Conservation (phyloP, 2,888 invertebrate genomes). For the Taenaris catops region DNA sequence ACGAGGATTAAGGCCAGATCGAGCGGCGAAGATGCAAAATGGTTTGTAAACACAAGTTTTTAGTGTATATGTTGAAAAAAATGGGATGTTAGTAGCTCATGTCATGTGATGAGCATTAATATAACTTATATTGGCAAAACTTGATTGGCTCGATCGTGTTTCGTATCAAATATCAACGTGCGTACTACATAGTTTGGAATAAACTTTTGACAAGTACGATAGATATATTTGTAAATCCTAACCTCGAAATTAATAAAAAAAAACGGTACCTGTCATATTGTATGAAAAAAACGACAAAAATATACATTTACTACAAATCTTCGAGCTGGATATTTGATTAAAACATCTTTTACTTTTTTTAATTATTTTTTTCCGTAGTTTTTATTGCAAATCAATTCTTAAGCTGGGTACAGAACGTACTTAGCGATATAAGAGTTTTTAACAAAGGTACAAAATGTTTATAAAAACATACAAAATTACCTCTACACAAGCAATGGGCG, state of each 20-base stretch:
- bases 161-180: too few relatives aligned
- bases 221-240: constrained; percentile 57
- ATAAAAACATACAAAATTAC: constrained; percentile 30
- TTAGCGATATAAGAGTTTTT: constrained; percentile 32
- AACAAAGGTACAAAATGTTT: constrained; percentile 38
- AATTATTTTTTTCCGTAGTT: too few relatives aligned
- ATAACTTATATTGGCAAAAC: too few relatives aligned
- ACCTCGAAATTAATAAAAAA: too few relatives aligned
- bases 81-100: constrained; percentile 43
- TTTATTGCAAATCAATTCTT: constrained; percentile 63
- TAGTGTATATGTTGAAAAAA: constrained; percentile 38
- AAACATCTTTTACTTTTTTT: constrained; percentile 25
- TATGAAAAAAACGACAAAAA: constrained; percentile 64
- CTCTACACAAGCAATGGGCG: constrained; percentile 19
- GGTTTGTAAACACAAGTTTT: constrained; percentile 45
- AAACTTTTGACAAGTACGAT: constrained; percentile 55
- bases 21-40: constrained; percentile 35
- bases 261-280: constrained; percentile 78
- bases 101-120: constrained; percentile 39
- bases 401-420: constrained; percentile 49
- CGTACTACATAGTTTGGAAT: too few relatives aligned
- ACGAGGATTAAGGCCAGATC: constrained; percentile 32
- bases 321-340: constrained; percentile 51
- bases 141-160: too few relatives aligned
- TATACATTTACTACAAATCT: constrained; percentile 79